These are phyloP conservation scores for Hydropsyche betteni DNA, from an alignment of 2,888 invertebrate genomes.

Conservation along the genomic window DNA sequence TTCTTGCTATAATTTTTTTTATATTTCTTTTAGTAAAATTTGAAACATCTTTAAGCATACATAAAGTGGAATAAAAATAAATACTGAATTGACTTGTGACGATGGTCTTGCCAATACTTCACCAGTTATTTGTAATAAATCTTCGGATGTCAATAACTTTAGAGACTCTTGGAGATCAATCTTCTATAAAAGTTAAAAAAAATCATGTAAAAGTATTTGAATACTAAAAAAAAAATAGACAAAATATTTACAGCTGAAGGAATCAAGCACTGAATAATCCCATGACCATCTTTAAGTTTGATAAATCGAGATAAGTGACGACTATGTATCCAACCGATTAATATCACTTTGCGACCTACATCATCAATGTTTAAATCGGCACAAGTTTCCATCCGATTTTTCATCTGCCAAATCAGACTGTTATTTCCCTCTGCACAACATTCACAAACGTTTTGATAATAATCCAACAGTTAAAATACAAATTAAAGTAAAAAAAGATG, in stretches of 20 bases:
- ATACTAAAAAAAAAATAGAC: not conserved
- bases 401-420: slow-evolving; percentile 54
- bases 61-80: not conserved
- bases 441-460: not conserved
- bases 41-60: not conserved
- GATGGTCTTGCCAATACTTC: slow-evolving; percentile 58
- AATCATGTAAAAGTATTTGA: not conserved
- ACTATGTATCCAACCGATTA: slow-evolving; percentile 60
- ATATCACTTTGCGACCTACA: slow-evolving; percentile 56
- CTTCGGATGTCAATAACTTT: slow-evolving; percentile 54
- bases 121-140: slow-evolving; percentile 58
- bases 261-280: slow-evolving; percentile 60
- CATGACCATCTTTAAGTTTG: slow-evolving; percentile 61
- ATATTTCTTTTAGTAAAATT: not conserved
- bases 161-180: slow-evolving; percentile 55
- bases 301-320: slow-evolving; percentile 58
- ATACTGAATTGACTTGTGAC: slow-evolving; percentile 49
- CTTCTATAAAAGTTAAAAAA: slow-evolving; percentile 52
- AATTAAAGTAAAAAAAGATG: not conserved
- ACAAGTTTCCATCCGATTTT: slow-evolving; percentile 60
- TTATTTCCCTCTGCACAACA: slow-evolving; percentile 38
- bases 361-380: slow-evolving; percentile 58
- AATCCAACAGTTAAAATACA: not conserved
- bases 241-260: slow-evolving; percentile 48
- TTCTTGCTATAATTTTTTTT: slow-evolving; percentile 18